Conservation (phyloP, 30 jellyfish, hydroid and myxozoan species). For the Sanderia malayensis region DNA sequence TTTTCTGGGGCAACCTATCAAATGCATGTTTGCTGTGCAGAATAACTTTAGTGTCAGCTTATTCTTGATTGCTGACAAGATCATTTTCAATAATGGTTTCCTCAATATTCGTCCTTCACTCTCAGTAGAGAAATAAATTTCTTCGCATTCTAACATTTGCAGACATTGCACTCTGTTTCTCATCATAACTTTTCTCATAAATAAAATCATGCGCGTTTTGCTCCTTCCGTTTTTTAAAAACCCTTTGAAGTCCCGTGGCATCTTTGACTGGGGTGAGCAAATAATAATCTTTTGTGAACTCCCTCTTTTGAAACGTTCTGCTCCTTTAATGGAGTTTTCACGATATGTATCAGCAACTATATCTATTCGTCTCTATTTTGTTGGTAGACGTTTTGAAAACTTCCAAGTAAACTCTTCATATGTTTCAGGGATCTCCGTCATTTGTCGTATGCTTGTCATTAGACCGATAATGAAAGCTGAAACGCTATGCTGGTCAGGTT, state of each 20-base stretch:
- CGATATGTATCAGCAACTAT: background rate
- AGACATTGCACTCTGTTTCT: too few species aligned
- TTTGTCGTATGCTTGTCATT: background rate
- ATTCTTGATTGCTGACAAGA: too few species aligned
- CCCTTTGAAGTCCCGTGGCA: too few species aligned
- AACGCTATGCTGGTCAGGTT: background rate
- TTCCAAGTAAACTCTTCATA: background rate
- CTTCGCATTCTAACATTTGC: too few species aligned
- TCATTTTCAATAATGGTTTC: too few species aligned
- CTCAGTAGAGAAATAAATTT: too few species aligned
- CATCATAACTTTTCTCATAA: background rate
- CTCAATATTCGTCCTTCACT: too few species aligned
- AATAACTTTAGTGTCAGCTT: too few species aligned
- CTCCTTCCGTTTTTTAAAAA: background rate
- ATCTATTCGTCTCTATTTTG: background rate
- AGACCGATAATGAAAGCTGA: background rate
- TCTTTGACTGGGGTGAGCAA: background rate
- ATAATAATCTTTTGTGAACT: background rate
- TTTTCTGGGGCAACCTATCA: background rate
- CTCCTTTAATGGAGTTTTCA: background rate
- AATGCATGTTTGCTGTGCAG: background rate
- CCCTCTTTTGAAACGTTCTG: background rate
- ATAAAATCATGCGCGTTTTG: background rate
- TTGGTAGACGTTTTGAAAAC: background rate
- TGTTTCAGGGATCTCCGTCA: background rate